Conservation (phyloP, 2,113 vertebrate genomes). For the Neoarius graeffei region DNA sequence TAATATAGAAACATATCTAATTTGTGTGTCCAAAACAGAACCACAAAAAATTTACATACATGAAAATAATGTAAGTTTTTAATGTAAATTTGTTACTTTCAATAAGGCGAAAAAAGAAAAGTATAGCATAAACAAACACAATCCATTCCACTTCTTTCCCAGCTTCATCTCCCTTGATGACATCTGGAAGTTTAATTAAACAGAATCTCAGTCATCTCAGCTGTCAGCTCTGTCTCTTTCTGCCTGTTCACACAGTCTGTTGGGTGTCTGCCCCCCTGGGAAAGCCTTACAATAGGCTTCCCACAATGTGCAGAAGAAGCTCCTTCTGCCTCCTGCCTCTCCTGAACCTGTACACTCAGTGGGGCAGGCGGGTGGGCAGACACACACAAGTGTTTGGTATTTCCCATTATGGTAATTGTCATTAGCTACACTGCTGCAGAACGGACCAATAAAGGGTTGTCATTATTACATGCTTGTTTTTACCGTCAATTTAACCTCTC, state of each 20-base stretch:
- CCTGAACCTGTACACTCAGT: slow-evolving; percentile 11
- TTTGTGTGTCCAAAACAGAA: background rate
- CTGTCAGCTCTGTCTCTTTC: slow-evolving; percentile 59
- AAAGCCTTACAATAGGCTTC: background rate
- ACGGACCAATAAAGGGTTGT: slow-evolving; percentile 36
- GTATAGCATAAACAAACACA: background rate
- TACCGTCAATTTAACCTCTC: slow-evolving; percentile 59
- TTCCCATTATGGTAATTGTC: slow-evolving; percentile 62
- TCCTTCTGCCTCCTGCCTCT: slow-evolving; percentile 9
- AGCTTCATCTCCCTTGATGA: slow-evolving; percentile 54
- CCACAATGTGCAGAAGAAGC: slow-evolving; percentile 16
- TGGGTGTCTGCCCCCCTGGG: slow-evolving; percentile 43
- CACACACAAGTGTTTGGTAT: background rate
- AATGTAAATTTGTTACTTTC: background rate
- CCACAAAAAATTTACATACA: background rate
- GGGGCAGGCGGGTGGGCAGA: background rate
- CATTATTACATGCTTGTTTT: slow-evolving; percentile 55
- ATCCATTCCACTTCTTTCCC: background rate
- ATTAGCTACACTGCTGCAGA: slow-evolving; percentile 35
- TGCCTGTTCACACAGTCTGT: slow-evolving; percentile 50
- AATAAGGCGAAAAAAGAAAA: background rate
- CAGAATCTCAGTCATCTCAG: slow-evolving; percentile 63
- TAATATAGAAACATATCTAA: slow-evolving; percentile 20
- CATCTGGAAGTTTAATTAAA: slow-evolving; percentile 73
- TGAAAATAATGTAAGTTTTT: background rate